A percentile compares a stretch with the other conserved stretches of the same genome.
Evolutionary conservation across 2,113 vertebrate species (phyloP).

Genomic region (Nothobranchius kuhntae): DNA sequence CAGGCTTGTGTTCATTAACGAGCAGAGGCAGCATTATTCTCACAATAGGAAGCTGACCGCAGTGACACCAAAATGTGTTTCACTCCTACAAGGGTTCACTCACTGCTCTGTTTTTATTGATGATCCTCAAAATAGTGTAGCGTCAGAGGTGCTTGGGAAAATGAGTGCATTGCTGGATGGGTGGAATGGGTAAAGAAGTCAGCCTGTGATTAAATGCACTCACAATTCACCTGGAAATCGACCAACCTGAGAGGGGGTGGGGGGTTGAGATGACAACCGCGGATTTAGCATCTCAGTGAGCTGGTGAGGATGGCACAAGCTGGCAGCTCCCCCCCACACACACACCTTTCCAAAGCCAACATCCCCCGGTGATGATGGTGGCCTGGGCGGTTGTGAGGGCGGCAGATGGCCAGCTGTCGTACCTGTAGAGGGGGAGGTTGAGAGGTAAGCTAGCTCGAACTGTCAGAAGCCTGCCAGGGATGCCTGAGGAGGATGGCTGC

Average conservation of each 20-base stretch:
- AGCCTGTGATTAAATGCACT: constrained; percentile 33
- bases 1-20: constrained; percentile 48
- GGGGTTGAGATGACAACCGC: constrained; percentile 43
- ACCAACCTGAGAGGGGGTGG: not conserved
- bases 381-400: constrained; percentile 10
- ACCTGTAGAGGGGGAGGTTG: constrained; percentile 30
- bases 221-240: constrained; percentile 49
- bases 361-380: constrained; percentile 41
- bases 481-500: constrained; percentile 38
- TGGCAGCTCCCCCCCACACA: constrained; percentile 45
- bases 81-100: constrained; percentile 14
- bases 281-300: constrained; percentile 61
- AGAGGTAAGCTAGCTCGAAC: constrained; percentile 47
- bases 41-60: constrained; percentile 36
- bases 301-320: constrained; percentile 41
- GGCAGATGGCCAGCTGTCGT: constrained; percentile 60
- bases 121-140: constrained; percentile 27
- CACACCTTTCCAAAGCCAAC: constrained; percentile 26
- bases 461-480: constrained; percentile 52
- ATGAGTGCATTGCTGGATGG: constrained; percentile 9
- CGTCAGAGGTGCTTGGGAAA: constrained; percentile 10
- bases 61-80: constrained; percentile 29
- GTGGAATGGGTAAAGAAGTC: constrained; percentile 24
- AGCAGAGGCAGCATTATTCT: constrained; percentile 31
- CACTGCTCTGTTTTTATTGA: constrained; percentile 38